phyloP scores from a whole-genome alignment of 2,888 invertebrate genomes.

The Nymphalis polychloros region DNA sequence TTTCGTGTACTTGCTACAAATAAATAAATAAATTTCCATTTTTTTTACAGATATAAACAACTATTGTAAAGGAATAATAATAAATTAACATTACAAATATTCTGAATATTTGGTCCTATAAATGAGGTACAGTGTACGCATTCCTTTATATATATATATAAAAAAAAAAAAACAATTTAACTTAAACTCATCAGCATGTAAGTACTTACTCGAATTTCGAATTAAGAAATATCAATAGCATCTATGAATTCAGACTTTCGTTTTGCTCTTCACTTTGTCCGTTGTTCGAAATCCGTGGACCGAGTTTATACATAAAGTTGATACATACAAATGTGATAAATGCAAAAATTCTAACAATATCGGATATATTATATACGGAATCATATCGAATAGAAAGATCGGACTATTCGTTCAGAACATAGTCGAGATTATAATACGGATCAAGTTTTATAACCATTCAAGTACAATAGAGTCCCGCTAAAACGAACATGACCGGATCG shows the following conservation, averaged over 20 bases:
- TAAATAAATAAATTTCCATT: not conserved
- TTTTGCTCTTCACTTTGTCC: constrained; percentile 25
- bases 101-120: not conserved
- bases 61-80: not conserved
- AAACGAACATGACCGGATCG: no score
- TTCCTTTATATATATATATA: constrained; percentile 16
- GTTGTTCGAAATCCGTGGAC: constrained; percentile 28
- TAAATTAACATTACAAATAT: not conserved
- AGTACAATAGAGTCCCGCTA: not conserved
- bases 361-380: not conserved
- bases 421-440: not conserved
- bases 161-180: constrained; percentile 16
- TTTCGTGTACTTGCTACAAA: not conserved
- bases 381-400: constrained; percentile 2
- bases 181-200: constrained; percentile 27
- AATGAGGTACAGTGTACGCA: constrained; percentile 14
- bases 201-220: constrained; percentile 27
- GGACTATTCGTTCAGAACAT: not conserved
- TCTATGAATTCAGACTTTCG: constrained; percentile 34
- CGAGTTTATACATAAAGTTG: not conserved
- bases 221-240: constrained; percentile 26
- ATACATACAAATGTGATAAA: constrained; percentile 14
- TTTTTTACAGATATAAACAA: not conserved
- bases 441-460: not conserved
- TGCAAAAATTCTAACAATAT: constrained; percentile 18